Evolutionary conservation across 1,140 invertebrate species (phyloP).

Genomic region (Brachionus angularis): DNA sequence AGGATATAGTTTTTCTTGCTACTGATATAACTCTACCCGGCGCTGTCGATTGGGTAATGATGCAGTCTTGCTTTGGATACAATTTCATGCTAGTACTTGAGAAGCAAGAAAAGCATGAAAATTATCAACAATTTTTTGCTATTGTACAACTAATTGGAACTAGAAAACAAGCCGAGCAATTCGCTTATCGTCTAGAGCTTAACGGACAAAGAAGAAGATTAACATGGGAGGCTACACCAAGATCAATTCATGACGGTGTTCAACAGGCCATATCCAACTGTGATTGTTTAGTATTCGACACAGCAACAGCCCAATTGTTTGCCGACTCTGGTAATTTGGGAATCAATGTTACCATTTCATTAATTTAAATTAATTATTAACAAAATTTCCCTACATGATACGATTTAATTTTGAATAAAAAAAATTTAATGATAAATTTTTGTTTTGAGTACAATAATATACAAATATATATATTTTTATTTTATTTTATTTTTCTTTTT

Average conservation of each 20-base stretch:
- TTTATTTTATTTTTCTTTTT: too few relatives aligned
- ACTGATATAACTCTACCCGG: slow-evolving; percentile 99
- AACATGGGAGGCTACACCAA: slow-evolving; percentile 97
- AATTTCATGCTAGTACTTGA: slow-evolving; percentile 99
- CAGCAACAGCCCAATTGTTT: slow-evolving; percentile 93
- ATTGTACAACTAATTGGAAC: slow-evolving; percentile 98
- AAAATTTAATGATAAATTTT: neutral
- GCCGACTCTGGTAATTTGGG: slow-evolving; percentile 98
- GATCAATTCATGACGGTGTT: slow-evolving; percentile 96
- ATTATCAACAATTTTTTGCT: slow-evolving; percentile 97
- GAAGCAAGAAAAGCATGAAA: slow-evolving; percentile 74
- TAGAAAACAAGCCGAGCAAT: slow-evolving; percentile 96
- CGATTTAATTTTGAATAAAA: too few relatives aligned
- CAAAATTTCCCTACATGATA: too few relatives aligned
- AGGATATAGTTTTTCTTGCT: slow-evolving; percentile 98
- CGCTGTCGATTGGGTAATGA: slow-evolving; percentile 99
- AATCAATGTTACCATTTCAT: slow-evolving; percentile 96
- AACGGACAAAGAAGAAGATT: slow-evolving; percentile 86
- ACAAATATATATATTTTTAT: too few relatives aligned
- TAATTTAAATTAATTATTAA: neutral
- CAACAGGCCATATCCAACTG: slow-evolving; percentile 95
- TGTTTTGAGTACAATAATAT: too few relatives aligned
- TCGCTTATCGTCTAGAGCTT: slow-evolving; percentile 92
- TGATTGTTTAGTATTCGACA: slow-evolving; percentile 98
- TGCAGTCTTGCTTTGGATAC: slow-evolving; percentile 98